Evolutionary conservation across 2,888 invertebrate species (phyloP).

Genomic region (Lasius fuliginosus): DNA sequence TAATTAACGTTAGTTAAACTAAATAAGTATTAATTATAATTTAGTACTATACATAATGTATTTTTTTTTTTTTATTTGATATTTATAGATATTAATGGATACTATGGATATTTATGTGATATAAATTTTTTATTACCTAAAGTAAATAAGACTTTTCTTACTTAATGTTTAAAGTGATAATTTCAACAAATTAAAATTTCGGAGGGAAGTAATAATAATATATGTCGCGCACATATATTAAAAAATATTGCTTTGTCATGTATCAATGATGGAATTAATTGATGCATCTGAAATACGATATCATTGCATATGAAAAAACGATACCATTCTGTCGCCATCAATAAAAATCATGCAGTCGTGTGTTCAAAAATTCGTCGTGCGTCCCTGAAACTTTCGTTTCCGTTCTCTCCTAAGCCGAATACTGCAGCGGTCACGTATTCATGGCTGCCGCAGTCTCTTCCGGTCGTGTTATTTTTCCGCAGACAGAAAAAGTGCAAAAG

Average conservation of each 20-base stretch:
- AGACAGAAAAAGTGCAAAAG: slow-evolving; percentile 73
- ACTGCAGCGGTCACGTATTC: slow-evolving; percentile 51
- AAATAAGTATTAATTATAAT: slow-evolving; percentile 12
- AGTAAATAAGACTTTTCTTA: neutral
- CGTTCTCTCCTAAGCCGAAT: slow-evolving; percentile 50
- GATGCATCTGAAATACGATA: neutral
- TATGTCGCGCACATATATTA: neutral
- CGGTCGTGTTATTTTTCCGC: slow-evolving; percentile 69
- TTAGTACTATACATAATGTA: no score
- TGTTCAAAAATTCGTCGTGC: slow-evolving; percentile 43
- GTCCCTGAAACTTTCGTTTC: slow-evolving; percentile 53
- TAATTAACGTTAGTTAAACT: neutral
- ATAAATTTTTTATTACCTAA: neutral
- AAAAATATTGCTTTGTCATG: neutral
- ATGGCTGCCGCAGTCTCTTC: slow-evolving; percentile 61
- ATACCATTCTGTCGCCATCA: neutral
- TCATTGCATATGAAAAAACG: no score
- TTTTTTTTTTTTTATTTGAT: no score
- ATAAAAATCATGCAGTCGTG: neutral
- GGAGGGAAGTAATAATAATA: neutral
- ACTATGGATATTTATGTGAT: neutral
- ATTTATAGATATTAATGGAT: neutral
- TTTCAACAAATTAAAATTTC: neutral
- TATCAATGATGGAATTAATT: slow-evolving; percentile 25
- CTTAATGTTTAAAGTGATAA: neutral